A percentile compares a stretch with the other conserved stretches of the same genome.
Evolutionary conservation across 1,140 invertebrate species (phyloP).

Genomic region (Rhynchophorus ferrugineus): DNA sequence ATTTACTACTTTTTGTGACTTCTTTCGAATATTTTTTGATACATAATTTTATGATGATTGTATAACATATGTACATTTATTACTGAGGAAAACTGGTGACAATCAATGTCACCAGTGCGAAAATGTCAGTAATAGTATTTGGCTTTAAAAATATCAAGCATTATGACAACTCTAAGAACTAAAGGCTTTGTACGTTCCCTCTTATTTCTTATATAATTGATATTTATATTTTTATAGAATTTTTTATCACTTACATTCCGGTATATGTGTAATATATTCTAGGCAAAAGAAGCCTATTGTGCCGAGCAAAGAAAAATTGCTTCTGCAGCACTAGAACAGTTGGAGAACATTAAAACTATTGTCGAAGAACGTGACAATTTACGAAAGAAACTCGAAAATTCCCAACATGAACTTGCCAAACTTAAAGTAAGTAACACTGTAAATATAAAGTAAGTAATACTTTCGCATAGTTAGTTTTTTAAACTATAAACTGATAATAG

Average conservation of each 20-base stretch:
- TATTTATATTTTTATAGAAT: not conserved
- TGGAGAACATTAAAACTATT: conserved; percentile 30
- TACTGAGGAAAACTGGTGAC: too few relatives aligned
- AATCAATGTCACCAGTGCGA: too few relatives aligned
- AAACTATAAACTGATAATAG: too few relatives aligned
- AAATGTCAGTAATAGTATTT: too few relatives aligned
- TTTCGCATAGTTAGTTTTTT: too few relatives aligned
- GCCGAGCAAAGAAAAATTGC: conserved; percentile 28
- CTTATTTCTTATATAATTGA: not conserved
- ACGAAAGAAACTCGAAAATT: conserved; percentile 22
- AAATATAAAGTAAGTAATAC: conserved; percentile 1
- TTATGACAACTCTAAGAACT: conserved; percentile 18
- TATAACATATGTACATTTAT: too few relatives aligned
- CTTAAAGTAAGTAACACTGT: conserved; percentile 20
- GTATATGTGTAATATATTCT: conserved; percentile 4
- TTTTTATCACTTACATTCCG: too few relatives aligned
- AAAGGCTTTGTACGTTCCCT: conserved; percentile 18
- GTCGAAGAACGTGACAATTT: conserved; percentile 28
- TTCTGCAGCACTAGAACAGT: conserved; percentile 25
- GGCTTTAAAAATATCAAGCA: too few relatives aligned
- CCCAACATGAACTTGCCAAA: conserved; percentile 22
- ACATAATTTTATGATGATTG: too few relatives aligned
- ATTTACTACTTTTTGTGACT: too few relatives aligned
- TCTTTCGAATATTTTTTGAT: too few relatives aligned
- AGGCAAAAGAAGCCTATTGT: conserved; percentile 27